Evolutionary conservation across 2,888 invertebrate species (phyloP).

Genomic region (Oscheius sp.): DNA sequence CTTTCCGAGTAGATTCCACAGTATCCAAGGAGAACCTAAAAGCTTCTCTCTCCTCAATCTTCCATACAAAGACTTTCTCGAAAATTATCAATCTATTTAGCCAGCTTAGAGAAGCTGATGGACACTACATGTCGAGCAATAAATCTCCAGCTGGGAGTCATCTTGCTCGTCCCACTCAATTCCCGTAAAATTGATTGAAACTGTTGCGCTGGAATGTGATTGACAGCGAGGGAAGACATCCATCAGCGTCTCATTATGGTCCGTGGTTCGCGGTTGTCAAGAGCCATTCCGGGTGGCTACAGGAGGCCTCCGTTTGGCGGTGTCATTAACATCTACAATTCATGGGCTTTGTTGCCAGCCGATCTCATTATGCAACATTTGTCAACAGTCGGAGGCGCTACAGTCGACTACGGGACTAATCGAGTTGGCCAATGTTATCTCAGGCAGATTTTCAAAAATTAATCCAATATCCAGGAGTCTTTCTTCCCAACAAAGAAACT

Average conservation of each 20-base stretch:
- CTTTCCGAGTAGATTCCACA: too few species aligned
- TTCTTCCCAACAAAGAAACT: neutral
- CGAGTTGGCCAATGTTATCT: too few species aligned
- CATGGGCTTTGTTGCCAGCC: conserved; percentile 24
- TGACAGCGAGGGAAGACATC: conserved; percentile 14
- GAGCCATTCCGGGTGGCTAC: neutral
- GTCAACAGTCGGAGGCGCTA: neutral
- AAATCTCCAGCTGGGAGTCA: too few species aligned
- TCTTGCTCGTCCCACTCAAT: too few species aligned
- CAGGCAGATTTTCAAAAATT: too few species aligned
- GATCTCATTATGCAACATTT: conserved; percentile 22
- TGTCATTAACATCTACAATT: conserved; percentile 18
- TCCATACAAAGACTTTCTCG: too few species aligned
- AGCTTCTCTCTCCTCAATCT: too few species aligned
- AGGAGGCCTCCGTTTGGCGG: neutral
- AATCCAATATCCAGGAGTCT: conserved; percentile 2
- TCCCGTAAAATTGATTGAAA: neutral
- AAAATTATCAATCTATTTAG: too few species aligned
- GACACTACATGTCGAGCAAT: too few species aligned
- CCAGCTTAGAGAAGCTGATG: too few species aligned
- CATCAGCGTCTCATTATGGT: conserved; percentile 25
- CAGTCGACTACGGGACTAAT: too few species aligned
- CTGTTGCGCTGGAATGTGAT: conserved; percentile 6
- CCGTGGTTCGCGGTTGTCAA: conserved; percentile 1
- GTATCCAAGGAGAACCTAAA: too few species aligned